Base-by-base conservation (phyloP, 2,113 vertebrate species). In the Maccullochella peelii region DNA sequence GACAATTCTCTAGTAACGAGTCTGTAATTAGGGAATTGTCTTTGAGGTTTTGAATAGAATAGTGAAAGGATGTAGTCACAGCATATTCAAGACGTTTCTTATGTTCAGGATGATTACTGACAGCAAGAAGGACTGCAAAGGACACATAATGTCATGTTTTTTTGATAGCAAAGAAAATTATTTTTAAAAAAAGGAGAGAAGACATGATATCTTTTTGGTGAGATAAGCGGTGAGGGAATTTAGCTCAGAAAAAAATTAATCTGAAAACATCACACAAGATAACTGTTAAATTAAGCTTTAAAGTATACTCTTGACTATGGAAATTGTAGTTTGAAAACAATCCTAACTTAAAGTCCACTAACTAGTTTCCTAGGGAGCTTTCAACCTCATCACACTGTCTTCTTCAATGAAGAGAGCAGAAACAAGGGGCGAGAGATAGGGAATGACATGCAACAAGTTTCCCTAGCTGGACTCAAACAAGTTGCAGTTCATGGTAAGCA, bases 11-110 rank as follows among this genome's bases (percentile, higher is more conserved):
- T 57, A 18, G 27, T 55, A 62, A 82, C 36, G 9, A 81, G 69
- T 85, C 84, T 89, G 71, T 89, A 86, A 90, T 90, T 84, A 83
- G 27, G 57, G 57, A 54, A 84, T 65, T 74, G 80, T 86, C 88
- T 88, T 86, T 85, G 77, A 73, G 81, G 82, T 73, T 90, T 86
- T 68, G 72, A 75, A 76, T 6, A 66, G 55, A 87, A 85, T 87
- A 77, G 75, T 27, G 3, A 69, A 0, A 73, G 72, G 80, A 86
- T 89, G 78, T 40, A 59, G 75, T 89, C 85, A 88, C 59, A 21
- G 42, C 52, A 65, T 69, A 44, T 25, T 73, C 23, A 59, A 76
- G 71, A 44, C 0, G 49, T 59, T 73, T 73, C 50, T 85, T n/a
- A 15, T 82, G 74, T 77, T 76, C 16, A 36, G 69, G 54, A 72